phyloP scores from a whole-genome alignment of 2,113 vertebrate species.

The Mesitornis unicolor region DNA sequence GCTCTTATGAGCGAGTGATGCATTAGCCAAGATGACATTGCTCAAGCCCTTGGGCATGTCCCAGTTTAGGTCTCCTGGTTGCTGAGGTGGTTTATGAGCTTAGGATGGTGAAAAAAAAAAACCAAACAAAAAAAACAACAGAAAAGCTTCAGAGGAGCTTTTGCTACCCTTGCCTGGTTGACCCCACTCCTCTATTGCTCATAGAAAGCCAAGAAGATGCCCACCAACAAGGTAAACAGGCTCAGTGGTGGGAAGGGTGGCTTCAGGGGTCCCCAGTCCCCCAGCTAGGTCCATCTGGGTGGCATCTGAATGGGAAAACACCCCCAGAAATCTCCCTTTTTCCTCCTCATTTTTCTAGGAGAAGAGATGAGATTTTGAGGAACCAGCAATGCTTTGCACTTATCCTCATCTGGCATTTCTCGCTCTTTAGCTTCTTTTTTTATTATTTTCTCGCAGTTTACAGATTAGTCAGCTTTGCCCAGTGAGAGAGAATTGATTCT shows the following conservation, averaged over 20 bases:
- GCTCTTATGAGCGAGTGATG: too few species aligned
- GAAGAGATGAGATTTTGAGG: background rate
- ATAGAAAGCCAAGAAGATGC: slow-evolving; percentile 30
- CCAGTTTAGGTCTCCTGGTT: background rate
- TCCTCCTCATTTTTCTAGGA: background rate
- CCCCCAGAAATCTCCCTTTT: background rate
- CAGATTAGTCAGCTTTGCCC: background rate
- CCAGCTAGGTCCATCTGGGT: rapidly evolving
- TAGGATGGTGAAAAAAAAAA: too few species aligned
- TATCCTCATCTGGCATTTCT: background rate
- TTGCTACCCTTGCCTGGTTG: background rate
- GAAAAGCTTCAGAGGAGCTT: background rate
- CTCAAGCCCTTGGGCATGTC: background rate
- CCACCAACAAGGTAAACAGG: slow-evolving; percentile 6
- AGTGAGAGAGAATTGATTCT: background rate
- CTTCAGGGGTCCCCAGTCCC: too few species aligned
- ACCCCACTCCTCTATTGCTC: background rate
- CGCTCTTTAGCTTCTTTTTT: background rate
- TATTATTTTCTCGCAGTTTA: background rate
- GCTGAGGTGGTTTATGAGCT: background rate
- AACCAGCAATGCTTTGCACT: background rate
- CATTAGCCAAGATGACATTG: rapidly evolving
- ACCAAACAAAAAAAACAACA: too few species aligned
- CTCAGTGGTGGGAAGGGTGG: rapidly evolving
- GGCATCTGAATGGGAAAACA: background rate